These are phyloP conservation scores for Caenorhabditis afra DNA, from an alignment of 2,888 invertebrate species.

Conservation along the genomic window DNA sequence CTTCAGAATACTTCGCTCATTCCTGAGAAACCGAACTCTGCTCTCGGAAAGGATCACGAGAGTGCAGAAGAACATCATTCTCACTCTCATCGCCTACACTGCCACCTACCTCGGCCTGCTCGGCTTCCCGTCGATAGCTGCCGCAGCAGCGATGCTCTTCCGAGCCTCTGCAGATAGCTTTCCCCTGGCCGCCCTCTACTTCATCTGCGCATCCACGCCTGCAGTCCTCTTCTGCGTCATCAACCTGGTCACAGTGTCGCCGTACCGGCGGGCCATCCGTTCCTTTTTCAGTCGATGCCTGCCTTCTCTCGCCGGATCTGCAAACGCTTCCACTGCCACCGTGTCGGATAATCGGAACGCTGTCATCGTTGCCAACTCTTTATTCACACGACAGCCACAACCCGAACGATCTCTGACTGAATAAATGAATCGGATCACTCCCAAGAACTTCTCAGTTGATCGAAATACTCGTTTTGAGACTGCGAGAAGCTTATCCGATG, in stretches of 20 bases:
- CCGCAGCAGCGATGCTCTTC: neutral
- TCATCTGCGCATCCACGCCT: slow-evolving; percentile 9
- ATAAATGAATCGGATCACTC: slow-evolving; percentile 9
- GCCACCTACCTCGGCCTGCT: slow-evolving; percentile 15
- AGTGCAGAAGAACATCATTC: slow-evolving; percentile 25
- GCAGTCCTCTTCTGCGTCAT: slow-evolving; percentile 30
- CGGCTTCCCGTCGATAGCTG: slow-evolving; percentile 26
- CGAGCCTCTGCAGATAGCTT: neutral
- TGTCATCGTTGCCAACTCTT: slow-evolving; percentile 5
- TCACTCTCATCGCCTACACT: slow-evolving; percentile 19
- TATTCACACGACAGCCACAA: slow-evolving; percentile 25
- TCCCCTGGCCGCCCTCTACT: slow-evolving; percentile 25
- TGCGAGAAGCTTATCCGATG: slow-evolving; percentile 19
- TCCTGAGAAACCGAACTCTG: slow-evolving; percentile 9
- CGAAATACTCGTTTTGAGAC: slow-evolving; percentile 41
- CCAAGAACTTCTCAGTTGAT: slow-evolving; percentile 11
- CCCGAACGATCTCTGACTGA: neutral
- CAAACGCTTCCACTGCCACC: slow-evolving; percentile 7
- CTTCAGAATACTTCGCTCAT: slow-evolving; percentile 12
- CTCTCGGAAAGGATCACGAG: slow-evolving; percentile 14
- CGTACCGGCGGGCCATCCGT: slow-evolving; percentile 29
- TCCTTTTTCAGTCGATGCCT: slow-evolving; percentile 4
- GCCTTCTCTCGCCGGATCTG: neutral
- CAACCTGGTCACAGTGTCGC: slow-evolving; percentile 34
- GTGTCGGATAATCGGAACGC: slow-evolving; percentile 12